A percentile compares a stretch with the other conserved stretches of the same genome.
Conservation (phyloP, 37 sponge, comb jelly and placozoan species). For the Theonella swinhoei region DNA sequence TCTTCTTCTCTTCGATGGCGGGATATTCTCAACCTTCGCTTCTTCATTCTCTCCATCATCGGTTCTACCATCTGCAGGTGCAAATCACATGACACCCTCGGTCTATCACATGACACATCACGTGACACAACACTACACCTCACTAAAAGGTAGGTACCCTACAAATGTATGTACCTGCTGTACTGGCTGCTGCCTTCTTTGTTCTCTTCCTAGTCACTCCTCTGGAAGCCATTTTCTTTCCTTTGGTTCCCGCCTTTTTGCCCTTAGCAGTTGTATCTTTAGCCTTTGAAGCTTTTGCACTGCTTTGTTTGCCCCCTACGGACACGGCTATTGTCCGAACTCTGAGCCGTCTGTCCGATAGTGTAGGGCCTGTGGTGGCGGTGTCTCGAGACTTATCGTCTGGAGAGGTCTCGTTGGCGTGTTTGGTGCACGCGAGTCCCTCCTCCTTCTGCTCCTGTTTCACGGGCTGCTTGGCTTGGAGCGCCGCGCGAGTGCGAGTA, state of each 20-base stretch:
- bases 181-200: neutral
- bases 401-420: no score
- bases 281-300: neutral
- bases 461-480: neutral
- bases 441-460: neutral
- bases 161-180: no score
- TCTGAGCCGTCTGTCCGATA: no score
- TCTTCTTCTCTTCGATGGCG: conserved; percentile 17
- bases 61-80: no score
- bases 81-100: no score
- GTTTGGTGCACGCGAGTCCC: no score
- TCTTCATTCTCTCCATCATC: neutral
- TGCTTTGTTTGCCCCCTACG: neutral
- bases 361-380: no score
- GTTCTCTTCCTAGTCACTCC: conserved; percentile 13
- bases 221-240: conserved; percentile 1
- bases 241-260: neutral
- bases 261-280: neutral
- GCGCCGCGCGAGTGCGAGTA: neutral
- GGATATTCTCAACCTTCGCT: neutral
- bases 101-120: no score
- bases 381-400: no score
- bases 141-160: no score
- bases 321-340: neutral
- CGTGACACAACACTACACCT: no score